phyloP scores from a whole-genome alignment of 2,113 vertebrate species.

The Poecile atricapillus region DNA sequence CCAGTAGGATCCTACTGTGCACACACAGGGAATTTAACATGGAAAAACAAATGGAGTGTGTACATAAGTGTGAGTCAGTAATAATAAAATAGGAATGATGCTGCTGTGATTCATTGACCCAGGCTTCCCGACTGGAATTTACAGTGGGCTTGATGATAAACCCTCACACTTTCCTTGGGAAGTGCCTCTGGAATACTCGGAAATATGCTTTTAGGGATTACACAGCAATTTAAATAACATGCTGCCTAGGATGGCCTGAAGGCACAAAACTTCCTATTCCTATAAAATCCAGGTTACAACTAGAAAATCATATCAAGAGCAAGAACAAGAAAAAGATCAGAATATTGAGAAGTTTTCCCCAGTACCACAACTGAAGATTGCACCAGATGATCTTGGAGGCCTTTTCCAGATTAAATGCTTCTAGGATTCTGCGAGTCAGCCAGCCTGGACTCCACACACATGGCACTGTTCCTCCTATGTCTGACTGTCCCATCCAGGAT shows the following conservation, averaged over 20 bases:
- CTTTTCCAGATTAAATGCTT: not conserved
- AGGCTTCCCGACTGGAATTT: not conserved
- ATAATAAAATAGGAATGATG: not conserved
- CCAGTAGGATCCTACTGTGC: not conserved
- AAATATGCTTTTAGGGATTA: not conserved
- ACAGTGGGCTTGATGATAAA: not conserved
- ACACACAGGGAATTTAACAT: not conserved
- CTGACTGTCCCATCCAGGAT: not conserved
- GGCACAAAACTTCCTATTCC: not conserved
- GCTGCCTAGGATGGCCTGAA: not conserved
- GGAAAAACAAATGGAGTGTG: not conserved
- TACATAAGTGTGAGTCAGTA: not conserved
- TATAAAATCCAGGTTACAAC: not conserved
- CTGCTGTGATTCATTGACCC: not conserved
- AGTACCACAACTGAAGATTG: not conserved
- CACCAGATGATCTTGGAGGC: not conserved
- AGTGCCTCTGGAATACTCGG: not conserved
- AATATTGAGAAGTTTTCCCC: not conserved
- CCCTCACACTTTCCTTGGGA: not conserved
- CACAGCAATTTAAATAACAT: not conserved
- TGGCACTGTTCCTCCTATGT: rapidly evolving
- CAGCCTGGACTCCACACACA: not conserved
- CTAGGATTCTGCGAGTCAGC: not conserved
- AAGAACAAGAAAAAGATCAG: not conserved
- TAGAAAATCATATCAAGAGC: not conserved